Base-by-base conservation (phyloP, 2,888 invertebrate genomes). In the Ametastegia equiseti region DNA sequence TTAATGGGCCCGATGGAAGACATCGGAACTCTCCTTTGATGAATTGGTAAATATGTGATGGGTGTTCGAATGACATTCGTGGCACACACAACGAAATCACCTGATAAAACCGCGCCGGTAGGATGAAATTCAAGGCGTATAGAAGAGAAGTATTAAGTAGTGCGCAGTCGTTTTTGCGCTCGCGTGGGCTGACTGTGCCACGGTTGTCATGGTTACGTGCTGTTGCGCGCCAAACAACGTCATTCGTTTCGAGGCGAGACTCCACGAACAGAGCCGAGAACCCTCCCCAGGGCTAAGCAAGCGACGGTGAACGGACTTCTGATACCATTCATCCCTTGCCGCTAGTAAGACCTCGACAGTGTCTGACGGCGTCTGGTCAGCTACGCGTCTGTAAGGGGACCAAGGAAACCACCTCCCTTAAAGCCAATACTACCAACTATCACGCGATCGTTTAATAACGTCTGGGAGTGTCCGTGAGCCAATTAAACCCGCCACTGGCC, bases 201-300 rank as follows among this genome's bases (percentile, higher is more conserved):
- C 30, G 36, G 30, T 47, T 39, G 9, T 39, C 47, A 71, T 45
- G 71, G 71, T 19, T 15, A 71, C 71, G 27, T 27, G 71, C 45
- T 71, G 71, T 71, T 71, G 71, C 71, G 71, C 71, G 71, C 71
- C 71, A 71, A 71, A 71, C 71, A 71, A 71, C 71, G 71, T 45
- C 71, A 47, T 11, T 71, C 71, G 42, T 23, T 45, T 3, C 3
- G n/a, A 11, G n/a, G n/a, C 50, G 71, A 73, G 54, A 13, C 57
- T 36, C 57, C 36, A 33, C 69, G 80, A 33, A 50, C 47, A 19
- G 6, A 39, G 23, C 45, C 47, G 82, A 47, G 30, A 9, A 11
- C 19, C 39, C 54, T 6, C 54, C 6, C 54, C 27, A 3, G 45
- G 71, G 71, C 42, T 47, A 30, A 15, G 23, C 45, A 47, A 45